Percentiles rank a stretch among this genome's conserved stretches.
These are phyloP conservation scores for Python bivittatus DNA, from an alignment of 2,113 vertebrate species.

Conservation along the genomic window DNA sequence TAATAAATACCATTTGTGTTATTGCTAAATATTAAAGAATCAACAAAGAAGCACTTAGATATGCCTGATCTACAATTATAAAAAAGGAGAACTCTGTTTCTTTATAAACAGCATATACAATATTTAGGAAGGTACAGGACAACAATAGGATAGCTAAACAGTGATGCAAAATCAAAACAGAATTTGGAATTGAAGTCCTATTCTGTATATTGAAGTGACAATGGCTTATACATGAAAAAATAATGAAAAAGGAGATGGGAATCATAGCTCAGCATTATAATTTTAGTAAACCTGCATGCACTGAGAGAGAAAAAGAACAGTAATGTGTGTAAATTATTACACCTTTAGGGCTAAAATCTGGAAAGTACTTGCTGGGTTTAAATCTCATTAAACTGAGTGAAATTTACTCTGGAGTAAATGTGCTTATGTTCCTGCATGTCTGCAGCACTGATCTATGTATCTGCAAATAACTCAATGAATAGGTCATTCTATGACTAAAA, in stretches of 20 bases:
- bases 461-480: not conserved
- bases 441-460: not conserved
- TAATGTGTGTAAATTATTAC: not conserved
- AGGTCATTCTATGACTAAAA: not conserved
- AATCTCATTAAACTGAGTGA: not conserved
- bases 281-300: not conserved
- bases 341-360: not conserved
- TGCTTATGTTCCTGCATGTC: not conserved
- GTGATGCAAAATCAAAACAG: not conserved
- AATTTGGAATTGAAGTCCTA: not conserved
- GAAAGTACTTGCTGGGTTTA: not conserved
- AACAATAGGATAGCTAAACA: too few species aligned
- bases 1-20: constrained; percentile 1
- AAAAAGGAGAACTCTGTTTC: not conserved
- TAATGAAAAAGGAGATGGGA: not conserved
- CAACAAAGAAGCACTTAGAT: too few species aligned
- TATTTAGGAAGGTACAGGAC: not conserved
- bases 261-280: not conserved
- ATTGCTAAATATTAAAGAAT: not conserved
- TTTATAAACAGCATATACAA: not conserved
- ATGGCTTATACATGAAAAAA: not conserved
- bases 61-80: not conserved
- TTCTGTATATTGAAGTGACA: not conserved
- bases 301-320: not conserved
- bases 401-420: not conserved